Percentiles rank a stretch among this genome's conserved stretches.
phyloP scores from a whole-genome alignment of 2,888 invertebrate species.

The Cotesia congregata region DNA sequence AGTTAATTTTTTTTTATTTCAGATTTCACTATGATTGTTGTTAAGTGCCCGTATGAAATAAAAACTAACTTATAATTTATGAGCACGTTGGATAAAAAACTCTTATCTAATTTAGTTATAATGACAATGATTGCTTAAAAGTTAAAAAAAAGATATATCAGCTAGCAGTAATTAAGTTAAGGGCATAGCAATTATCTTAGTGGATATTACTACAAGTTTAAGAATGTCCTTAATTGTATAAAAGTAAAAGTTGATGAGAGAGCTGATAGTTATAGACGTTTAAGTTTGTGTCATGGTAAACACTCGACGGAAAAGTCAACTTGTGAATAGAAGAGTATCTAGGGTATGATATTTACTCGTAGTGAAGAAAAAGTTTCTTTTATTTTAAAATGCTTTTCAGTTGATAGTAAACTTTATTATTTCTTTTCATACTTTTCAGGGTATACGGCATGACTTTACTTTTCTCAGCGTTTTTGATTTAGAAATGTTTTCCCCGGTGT shows the following conservation, averaged over 20 bases:
- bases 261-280: not conserved
- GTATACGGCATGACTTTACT: not conserved
- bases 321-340: not conserved
- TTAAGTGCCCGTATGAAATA: not conserved
- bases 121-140: not conserved
- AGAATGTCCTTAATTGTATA: constrained; percentile 15
- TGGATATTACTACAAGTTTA: constrained; percentile 4
- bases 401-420: not conserved
- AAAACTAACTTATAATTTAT: not conserved
- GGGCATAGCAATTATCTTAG: constrained; percentile 2
- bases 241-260: constrained; percentile 11
- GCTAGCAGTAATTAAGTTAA: not conserved
- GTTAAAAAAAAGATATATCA: not conserved
- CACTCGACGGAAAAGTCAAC: not conserved
- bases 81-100: not conserved
- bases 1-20: not conserved
- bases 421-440: not conserved
- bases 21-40: not conserved
- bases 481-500: not conserved
- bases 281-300: constrained; percentile 15
- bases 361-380: not conserved
- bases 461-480: not conserved
- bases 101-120: not conserved
- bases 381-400: not conserved
- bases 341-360: not conserved